Evolutionary conservation across 2,888 invertebrate genomes (phyloP).

Genomic region (Exocentrus adspersus): DNA sequence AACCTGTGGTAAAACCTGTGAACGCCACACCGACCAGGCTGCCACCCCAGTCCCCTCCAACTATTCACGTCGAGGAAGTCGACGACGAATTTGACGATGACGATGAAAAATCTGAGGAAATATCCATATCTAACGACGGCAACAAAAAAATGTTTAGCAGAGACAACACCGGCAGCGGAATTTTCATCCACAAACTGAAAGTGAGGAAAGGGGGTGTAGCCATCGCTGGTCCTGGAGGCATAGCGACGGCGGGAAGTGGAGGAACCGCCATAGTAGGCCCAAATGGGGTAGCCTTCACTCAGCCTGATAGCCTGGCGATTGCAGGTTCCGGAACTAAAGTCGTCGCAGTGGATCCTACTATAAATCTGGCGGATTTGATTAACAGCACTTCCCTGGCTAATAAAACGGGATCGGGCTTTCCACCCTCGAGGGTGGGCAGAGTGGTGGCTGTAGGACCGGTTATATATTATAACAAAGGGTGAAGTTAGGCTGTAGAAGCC

Average conservation of each 20-base stretch:
- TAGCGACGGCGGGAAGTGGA: conserved; percentile 81
- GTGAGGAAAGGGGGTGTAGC: conserved; percentile 82
- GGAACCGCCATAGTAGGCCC: conserved; percentile 85
- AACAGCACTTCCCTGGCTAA: conserved; percentile 48
- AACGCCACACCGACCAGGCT: neutral
- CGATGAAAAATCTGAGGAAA: conserved; percentile 52
- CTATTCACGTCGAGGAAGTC: conserved; percentile 44
- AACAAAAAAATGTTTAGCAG: conserved; percentile 56
- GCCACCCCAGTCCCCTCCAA: conserved; percentile 39
- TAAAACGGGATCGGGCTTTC: conserved; percentile 52
- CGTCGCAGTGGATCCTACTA: conserved; percentile 71
- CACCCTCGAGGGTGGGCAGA: conserved; percentile 70
- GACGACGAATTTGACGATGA: conserved; percentile 44
- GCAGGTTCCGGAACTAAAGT: conserved; percentile 80
- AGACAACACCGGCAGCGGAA: conserved; percentile 68
- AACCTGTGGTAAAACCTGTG: conserved; percentile 25
- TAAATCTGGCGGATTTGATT: conserved; percentile 70
- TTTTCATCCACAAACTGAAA: conserved; percentile 75
- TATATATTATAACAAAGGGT: conserved; percentile 70
- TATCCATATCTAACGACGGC: conserved; percentile 49
- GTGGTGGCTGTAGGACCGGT: conserved; percentile 80
- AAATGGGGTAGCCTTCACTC: conserved; percentile 79
- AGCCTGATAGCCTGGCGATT: conserved; percentile 78
- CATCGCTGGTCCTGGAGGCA: conserved; percentile 84
- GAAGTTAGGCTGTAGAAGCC: neutral